Evolutionary conservation across 2,113 vertebrate species (phyloP).

Genomic region (Pomatostomus ruficeps): DNA sequence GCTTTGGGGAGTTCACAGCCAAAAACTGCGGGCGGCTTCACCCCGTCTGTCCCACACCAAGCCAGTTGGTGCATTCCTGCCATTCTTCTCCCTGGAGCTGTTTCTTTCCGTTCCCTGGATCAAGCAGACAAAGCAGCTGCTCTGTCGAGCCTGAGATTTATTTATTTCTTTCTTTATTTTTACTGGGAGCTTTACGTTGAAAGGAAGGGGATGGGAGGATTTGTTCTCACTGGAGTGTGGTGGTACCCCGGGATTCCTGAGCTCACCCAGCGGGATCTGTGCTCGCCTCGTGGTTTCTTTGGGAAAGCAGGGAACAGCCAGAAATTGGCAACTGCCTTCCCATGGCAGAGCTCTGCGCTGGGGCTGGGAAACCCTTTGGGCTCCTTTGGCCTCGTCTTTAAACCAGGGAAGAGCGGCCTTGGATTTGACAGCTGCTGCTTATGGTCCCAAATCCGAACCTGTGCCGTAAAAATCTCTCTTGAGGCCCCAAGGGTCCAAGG

Average conservation of each 20-base stretch:
- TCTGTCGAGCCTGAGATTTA: neutral
- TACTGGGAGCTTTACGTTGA: neutral
- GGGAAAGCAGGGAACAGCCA: neutral
- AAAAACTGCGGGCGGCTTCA: neutral
- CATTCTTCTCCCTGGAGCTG: neutral
- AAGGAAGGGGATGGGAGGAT: neutral
- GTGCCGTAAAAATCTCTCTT: neutral
- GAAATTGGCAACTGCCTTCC: neutral
- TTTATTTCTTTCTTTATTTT: neutral
- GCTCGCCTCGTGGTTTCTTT: rapidly evolving
- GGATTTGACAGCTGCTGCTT: neutral
- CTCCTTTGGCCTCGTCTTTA: neutral
- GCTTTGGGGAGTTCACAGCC: neutral
- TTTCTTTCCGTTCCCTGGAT: neutral
- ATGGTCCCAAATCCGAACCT: neutral
- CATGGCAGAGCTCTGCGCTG: neutral
- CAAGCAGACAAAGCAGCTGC: constrained; percentile 7
- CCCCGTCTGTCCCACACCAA: rapidly evolving
- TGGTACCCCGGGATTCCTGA: neutral
- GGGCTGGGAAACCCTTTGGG: neutral
- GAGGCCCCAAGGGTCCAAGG: neutral
- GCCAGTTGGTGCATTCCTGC: neutral
- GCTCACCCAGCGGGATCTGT: neutral
- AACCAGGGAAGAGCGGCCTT: neutral
- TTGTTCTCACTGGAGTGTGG: neutral